phyloP scores from a whole-genome alignment of 2,888 invertebrate genomes.

The Orthosia incerta region DNA sequence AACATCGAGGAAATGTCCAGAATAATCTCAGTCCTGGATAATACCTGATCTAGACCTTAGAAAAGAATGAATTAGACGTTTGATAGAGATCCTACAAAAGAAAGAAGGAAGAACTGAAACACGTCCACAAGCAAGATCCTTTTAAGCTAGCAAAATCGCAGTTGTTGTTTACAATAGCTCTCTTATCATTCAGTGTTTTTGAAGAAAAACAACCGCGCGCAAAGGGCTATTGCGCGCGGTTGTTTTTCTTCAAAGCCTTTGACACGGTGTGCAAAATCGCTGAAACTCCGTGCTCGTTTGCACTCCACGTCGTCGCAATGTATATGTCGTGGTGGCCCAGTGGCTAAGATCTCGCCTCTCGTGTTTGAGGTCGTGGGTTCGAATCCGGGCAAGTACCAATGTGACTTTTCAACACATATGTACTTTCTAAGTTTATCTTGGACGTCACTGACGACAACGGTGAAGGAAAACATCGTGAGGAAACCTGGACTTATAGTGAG shows the following conservation, averaged over 20 bases:
- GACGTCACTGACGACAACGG: no score
- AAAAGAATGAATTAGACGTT: neutral
- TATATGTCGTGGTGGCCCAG: no score
- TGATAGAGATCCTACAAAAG: neutral
- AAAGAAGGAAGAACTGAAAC: neutral
- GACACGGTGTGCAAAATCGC: neutral
- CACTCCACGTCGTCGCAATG: neutral
- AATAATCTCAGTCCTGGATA: neutral
- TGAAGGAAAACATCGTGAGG: no score
- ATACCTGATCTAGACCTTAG: neutral
- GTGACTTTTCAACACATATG: no score
- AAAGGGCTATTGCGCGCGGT: no score
- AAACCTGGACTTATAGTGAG: no score
- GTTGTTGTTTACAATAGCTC: neutral
- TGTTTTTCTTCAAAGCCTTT: conserved; percentile 11
- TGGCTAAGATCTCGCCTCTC: no score
- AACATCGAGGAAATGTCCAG: neutral
- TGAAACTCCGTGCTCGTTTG: neutral
- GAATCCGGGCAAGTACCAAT: no score
- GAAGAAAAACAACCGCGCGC: no score
- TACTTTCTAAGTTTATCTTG: no score
- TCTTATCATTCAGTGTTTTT: neutral
- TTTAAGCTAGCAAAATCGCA: neutral
- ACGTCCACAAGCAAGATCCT: neutral
- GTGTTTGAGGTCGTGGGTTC: no score